A percentile compares a stretch with the other conserved stretches of the same genome.
Evolutionary conservation across 2,888 invertebrate species (phyloP).

Genomic region (Cosmia pyralina): DNA sequence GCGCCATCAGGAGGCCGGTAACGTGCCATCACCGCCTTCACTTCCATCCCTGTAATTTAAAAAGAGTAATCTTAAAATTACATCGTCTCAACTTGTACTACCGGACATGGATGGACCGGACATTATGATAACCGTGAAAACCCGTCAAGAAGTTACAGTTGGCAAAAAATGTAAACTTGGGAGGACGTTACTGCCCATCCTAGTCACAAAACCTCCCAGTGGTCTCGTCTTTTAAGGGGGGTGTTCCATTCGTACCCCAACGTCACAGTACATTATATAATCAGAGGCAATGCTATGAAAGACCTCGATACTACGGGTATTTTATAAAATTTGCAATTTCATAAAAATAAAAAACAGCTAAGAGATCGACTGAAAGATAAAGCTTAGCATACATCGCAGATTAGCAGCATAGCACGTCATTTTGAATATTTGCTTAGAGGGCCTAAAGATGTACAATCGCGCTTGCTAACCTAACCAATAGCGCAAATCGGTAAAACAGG

Average conservation of each 20-base stretch:
- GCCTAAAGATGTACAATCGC: neutral
- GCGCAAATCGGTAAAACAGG: neutral
- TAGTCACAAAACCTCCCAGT: neutral
- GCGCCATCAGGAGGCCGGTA: slow-evolving; percentile 1
- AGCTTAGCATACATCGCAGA: neutral
- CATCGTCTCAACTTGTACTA: neutral
- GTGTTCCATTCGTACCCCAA: neutral
- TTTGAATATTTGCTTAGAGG: neutral
- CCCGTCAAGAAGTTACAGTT: neutral
- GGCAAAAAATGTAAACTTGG: neutral
- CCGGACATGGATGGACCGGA: neutral
- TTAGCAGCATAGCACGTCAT: neutral
- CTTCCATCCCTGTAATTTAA: slow-evolving; percentile 19
- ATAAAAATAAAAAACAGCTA: neutral
- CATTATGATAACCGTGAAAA: neutral
- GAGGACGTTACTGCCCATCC: neutral
- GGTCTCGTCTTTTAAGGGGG: neutral
- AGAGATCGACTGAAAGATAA: neutral
- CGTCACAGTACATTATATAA: neutral
- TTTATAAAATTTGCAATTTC: neutral
- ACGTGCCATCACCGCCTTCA: neutral
- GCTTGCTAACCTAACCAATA: too few relatives aligned
- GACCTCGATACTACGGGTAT: too few relatives aligned
- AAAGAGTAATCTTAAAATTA: neutral
- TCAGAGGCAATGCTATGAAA: neutral